phyloP scores from a whole-genome alignment of 2,888 invertebrate genomes.

The Drosophila pullipes region DNA sequence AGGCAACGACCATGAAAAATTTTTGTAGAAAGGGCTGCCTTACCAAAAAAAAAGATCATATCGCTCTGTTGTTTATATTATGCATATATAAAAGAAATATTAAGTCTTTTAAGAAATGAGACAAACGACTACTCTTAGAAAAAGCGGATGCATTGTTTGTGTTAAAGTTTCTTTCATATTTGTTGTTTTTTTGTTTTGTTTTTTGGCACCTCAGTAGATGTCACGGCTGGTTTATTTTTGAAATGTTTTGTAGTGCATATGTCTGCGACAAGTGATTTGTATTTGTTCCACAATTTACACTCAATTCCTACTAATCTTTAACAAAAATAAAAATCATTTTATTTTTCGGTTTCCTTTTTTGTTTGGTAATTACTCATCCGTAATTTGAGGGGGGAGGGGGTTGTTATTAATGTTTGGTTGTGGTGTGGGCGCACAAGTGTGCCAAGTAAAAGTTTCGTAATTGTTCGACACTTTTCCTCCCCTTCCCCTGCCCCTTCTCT shows the following conservation, averaged over 20 bases:
- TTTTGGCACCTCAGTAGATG: slow-evolving; percentile 14
- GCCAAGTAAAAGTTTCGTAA: slow-evolving; percentile 35
- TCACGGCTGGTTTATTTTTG: slow-evolving; percentile 16
- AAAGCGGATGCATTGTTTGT: neutral
- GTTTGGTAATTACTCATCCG: slow-evolving; percentile 11
- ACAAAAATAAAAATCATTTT: slow-evolving; percentile 1
- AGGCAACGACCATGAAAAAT: slow-evolving; percentile 76
- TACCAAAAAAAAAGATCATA: slow-evolving; percentile 3
- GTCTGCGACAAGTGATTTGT: slow-evolving; percentile 5
- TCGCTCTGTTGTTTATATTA: neutral
- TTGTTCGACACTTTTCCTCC: neutral
- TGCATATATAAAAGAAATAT: slow-evolving; percentile 6
- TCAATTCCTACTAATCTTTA: slow-evolving; percentile 62
- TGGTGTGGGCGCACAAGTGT: slow-evolving; percentile 6
- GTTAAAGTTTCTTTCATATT: slow-evolving; percentile 11
- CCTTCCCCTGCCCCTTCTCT: too few relatives aligned
- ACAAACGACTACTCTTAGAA: neutral
- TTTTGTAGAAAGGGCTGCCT: slow-evolving; percentile 64
- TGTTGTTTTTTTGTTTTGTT: neutral
- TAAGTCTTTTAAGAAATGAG: neutral
- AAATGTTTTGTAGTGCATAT: slow-evolving; percentile 23
- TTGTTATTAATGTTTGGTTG: slow-evolving; percentile 3
- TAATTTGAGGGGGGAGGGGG: neutral
- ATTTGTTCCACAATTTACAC: slow-evolving; percentile 21
- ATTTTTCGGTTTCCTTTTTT: neutral